Conservation (phyloP, 2,797 vertebrate species). For the Brotula barbata region DNA sequence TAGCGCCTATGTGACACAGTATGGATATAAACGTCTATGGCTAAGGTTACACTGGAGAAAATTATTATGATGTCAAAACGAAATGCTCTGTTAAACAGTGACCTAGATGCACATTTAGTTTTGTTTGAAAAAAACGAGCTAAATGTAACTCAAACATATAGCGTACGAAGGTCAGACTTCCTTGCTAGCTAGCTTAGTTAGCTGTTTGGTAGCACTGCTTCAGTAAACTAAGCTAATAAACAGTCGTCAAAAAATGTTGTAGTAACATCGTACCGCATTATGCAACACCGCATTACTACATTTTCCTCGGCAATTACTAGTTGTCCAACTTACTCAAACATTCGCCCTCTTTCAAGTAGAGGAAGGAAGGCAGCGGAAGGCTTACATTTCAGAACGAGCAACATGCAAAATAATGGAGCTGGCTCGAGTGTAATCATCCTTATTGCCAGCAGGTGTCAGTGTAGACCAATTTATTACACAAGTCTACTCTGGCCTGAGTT, state of each 20-base stretch:
- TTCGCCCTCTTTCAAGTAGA: not conserved
- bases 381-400: constrained; percentile 1
- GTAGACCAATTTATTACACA: not conserved
- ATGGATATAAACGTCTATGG: no score
- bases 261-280: not conserved
- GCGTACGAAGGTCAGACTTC: no score
- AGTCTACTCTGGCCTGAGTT: no score
- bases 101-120: no score
- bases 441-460: constrained; percentile 33
- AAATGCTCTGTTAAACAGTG: no score
- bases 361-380: not conserved
- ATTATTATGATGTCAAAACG: no score
- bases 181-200: constrained; percentile 23
- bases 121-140: no score
- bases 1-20: no score
- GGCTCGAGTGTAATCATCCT: not conserved
- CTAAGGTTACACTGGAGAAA: no score
- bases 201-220: constrained; percentile 13
- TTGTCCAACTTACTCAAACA: constrained; percentile 2
- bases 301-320: not conserved
- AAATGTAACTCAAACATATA: no score
- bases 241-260: rapidly evolving
- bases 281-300: rapidly evolving
- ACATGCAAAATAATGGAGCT: not conserved
- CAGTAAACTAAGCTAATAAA: not conserved